Percentiles rank a stretch among this genome's conserved stretches.
Evolutionary conservation across 2,888 invertebrate species (phyloP).

Genomic region (Thymelicus lineola): DNA sequence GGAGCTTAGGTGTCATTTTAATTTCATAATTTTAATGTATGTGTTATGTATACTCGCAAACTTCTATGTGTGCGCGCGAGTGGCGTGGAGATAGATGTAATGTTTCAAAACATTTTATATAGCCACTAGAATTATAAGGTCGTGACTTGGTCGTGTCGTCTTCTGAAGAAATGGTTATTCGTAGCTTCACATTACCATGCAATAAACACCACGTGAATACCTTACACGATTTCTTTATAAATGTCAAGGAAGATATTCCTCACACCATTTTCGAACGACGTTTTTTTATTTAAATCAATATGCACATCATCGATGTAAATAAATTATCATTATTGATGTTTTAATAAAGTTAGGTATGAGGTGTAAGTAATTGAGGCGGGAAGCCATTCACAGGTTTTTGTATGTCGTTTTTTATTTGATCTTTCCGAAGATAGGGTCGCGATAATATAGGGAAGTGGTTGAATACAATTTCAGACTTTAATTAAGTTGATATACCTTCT

Average conservation of each 20-base stretch:
- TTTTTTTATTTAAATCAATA: conserved; percentile 36
- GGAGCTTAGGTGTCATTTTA: too few species aligned
- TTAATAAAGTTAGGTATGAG: conserved; percentile 35
- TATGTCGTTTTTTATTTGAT: conserved; percentile 30
- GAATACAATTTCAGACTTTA: conserved; percentile 17
- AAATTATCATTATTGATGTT: conserved; percentile 35
- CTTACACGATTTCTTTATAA: conserved; percentile 42
- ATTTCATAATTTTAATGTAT: too few species aligned
- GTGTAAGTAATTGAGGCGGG: conserved; percentile 30
- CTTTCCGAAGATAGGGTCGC: conserved; percentile 20
- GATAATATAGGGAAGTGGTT: conserved; percentile 25
- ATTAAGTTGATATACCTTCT: conserved; percentile 7
- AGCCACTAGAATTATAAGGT: too few species aligned
- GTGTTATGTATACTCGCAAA: too few species aligned
- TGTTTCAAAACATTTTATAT: too few species aligned
- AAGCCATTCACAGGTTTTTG: conserved; percentile 19
- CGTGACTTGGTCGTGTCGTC: too few species aligned
- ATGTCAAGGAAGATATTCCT: conserved; percentile 48
- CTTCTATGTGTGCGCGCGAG: too few species aligned
- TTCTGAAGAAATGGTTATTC: conserved; percentile 20
- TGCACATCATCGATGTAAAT: conserved; percentile 24
- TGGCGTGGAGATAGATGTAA: too few species aligned
- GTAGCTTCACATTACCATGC: conserved; percentile 48
- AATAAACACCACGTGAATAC: conserved; percentile 40
- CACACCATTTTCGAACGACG: conserved; percentile 21